These are phyloP conservation scores for Motacilla tschutschensis DNA, from an alignment of 2,113 vertebrate species.

Conservation along the genomic window DNA sequence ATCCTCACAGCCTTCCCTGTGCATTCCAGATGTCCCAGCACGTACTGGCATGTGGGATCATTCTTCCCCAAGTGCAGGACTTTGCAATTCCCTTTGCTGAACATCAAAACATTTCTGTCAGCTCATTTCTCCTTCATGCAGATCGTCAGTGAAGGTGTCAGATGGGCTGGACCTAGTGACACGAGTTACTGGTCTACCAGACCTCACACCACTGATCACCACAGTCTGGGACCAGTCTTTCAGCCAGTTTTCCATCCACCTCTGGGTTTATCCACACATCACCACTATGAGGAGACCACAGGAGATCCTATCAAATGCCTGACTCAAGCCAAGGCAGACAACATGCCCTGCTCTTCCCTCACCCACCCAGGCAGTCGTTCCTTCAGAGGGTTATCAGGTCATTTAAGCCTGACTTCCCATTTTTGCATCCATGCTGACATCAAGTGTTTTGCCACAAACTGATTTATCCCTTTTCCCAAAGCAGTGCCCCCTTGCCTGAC, in stretches of 20 bases:
- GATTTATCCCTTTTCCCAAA: not conserved
- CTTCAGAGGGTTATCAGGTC: not conserved
- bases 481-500: not conserved
- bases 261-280: not conserved
- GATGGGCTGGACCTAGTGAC: not conserved
- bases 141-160: not conserved
- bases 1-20: not conserved
- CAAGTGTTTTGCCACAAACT: not conserved
- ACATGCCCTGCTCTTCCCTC: not conserved
- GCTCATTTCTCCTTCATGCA: not conserved
- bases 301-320: not conserved
- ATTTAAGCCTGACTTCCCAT: not conserved
- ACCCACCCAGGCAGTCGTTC: not conserved
- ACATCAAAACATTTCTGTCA: not conserved
- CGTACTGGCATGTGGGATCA: not conserved
- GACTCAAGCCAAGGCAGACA: not conserved
- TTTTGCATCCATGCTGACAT: not conserved
- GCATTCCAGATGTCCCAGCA: not conserved
- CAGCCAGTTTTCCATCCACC: not conserved
- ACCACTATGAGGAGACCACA: accelerated
- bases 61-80: not conserved
- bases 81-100: not conserved
- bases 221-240: not conserved
- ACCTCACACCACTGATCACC: not conserved
- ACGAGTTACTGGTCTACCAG: not conserved